phyloP scores from a whole-genome alignment of 2,888 invertebrate species.

The Agrenia bidenticulata region DNA sequence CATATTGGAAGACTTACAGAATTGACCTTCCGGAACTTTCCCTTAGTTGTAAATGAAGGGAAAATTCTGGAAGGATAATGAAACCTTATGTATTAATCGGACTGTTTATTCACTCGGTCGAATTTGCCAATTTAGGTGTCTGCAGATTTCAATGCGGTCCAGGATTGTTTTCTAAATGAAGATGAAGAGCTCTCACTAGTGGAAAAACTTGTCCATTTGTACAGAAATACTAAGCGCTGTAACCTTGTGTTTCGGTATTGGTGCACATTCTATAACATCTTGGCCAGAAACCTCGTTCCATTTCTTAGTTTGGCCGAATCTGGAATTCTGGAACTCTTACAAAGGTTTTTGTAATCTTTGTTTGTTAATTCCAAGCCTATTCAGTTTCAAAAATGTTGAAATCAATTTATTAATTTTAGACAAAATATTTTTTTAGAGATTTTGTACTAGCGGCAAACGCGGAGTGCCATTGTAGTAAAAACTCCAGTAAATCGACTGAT shows the following conservation, averaged over 20 bases:
- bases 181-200: not conserved
- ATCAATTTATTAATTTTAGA: too few species aligned
- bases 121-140: not conserved
- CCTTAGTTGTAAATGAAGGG: too few species aligned
- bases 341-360: not conserved
- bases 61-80: too few species aligned
- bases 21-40: too few species aligned
- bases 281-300: not conserved
- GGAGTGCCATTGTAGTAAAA: not conserved
- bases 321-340: not conserved
- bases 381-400: too few species aligned
- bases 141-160: not conserved
- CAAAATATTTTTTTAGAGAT: not conserved
- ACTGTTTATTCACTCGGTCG: too few species aligned
- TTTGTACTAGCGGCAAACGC: not conserved
- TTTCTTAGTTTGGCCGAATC: not conserved
- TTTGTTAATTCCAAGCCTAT: too few species aligned
- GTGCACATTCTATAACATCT: slow-evolving; percentile 9
- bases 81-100: too few species aligned
- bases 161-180: not conserved
- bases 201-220: not conserved
- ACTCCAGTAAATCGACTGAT: too few species aligned
- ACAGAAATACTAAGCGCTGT: slow-evolving; percentile 5
- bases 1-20: too few species aligned
- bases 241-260: slow-evolving; percentile 2